Conservation (phyloP, 2,113 vertebrate genomes). For the Uropsilus gracilis region DNA sequence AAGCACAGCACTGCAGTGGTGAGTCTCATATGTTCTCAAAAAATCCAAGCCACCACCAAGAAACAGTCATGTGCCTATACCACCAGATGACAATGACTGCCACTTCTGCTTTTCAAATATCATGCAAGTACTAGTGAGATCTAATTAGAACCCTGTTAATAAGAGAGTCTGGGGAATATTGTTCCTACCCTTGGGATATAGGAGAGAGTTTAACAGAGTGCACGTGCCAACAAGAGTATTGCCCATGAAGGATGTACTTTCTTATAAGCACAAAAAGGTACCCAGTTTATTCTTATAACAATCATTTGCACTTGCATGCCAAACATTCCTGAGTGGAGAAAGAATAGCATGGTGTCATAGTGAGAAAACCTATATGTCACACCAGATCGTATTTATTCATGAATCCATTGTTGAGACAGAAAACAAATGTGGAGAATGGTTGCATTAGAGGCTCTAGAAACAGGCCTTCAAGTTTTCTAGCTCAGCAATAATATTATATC, state of each 20-base stretch:
- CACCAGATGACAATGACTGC: background rate
- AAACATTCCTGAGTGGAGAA: background rate
- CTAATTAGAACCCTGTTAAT: background rate
- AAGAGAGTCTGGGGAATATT: background rate
- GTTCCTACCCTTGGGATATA: background rate
- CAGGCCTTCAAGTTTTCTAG: background rate
- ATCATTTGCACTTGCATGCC: background rate
- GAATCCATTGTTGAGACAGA: conserved; percentile 21
- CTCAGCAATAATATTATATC: background rate
- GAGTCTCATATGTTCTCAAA: background rate
- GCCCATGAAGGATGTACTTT: background rate
- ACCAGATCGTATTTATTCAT: background rate
- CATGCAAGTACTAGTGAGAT: background rate
- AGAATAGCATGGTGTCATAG: background rate
- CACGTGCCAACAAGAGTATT: background rate
- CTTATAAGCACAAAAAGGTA: background rate
- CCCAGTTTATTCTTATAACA: background rate
- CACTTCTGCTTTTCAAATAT: background rate
- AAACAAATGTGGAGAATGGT: background rate
- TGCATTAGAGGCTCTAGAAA: background rate
- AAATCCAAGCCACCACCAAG: background rate
- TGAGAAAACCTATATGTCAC: background rate
- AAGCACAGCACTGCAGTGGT: background rate
- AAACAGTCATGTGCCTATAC: background rate
- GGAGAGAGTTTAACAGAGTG: background rate